Evolutionary conservation across 1,140 invertebrate species (phyloP).

Genomic region (Aporrectodea caliginosa): DNA sequence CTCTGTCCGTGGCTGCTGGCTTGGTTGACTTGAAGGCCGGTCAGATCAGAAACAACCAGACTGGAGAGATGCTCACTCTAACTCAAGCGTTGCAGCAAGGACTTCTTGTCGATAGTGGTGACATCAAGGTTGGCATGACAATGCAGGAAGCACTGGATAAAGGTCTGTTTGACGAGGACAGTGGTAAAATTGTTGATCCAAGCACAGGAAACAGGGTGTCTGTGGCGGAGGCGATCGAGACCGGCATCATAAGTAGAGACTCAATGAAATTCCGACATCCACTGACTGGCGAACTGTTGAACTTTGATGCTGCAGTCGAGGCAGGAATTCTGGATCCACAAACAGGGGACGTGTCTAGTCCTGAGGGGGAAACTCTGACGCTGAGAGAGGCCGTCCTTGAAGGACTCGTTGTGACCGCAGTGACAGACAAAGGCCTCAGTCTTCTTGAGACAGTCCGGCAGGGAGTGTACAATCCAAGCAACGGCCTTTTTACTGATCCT

Average conservation of each 20-base stretch:
- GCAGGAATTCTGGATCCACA: slow-evolving; percentile 61
- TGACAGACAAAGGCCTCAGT: slow-evolving; percentile 52
- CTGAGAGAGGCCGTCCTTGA: slow-evolving; percentile 58
- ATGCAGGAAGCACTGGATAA: slow-evolving; percentile 15
- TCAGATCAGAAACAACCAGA: slow-evolving; percentile 70
- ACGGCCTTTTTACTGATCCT: slow-evolving; percentile 27
- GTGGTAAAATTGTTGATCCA: slow-evolving; percentile 43
- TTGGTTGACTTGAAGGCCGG: slow-evolving; percentile 67
- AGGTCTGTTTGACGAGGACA: slow-evolving; percentile 41
- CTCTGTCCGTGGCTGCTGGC: slow-evolving; percentile 69
- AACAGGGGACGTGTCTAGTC: slow-evolving; percentile 63
- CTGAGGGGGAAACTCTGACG: slow-evolving; percentile 63
- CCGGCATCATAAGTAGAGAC: slow-evolving; percentile 68
- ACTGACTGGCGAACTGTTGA: slow-evolving; percentile 64
- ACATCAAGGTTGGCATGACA: slow-evolving; percentile 34
- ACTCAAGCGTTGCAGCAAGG: slow-evolving; percentile 65
- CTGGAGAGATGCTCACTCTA: slow-evolving; percentile 69
- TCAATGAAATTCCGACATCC: slow-evolving; percentile 61
- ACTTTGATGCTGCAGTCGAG: slow-evolving; percentile 42
- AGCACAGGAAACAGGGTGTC: slow-evolving; percentile 30
- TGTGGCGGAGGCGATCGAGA: slow-evolving; percentile 70
- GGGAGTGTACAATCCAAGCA: slow-evolving; percentile 26
- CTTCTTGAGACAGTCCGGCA: slow-evolving; percentile 42
- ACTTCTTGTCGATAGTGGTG: slow-evolving; percentile 57
- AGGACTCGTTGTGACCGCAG: slow-evolving; percentile 72